phyloP scores from a whole-genome alignment of 92 coral and sea anemone species.

The Epizoanthus illoricatus region DNA sequence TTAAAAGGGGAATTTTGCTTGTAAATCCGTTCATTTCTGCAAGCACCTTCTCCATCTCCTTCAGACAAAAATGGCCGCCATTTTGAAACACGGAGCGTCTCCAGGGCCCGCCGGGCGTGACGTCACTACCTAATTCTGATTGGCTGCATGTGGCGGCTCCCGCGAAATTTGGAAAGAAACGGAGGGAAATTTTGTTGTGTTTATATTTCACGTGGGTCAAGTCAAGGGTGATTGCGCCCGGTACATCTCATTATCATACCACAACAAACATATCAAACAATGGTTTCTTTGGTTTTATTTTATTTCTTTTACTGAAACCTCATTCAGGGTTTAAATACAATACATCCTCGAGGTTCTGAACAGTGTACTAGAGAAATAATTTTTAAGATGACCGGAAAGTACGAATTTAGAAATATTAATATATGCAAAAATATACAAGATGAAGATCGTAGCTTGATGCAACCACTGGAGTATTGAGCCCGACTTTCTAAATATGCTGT shows the following conservation, averaged over 20 bases:
- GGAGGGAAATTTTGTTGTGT: slow-evolving; percentile 64
- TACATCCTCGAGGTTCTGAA: slow-evolving; percentile 21
- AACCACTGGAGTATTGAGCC: slow-evolving; percentile 48
- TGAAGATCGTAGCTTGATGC: slow-evolving; percentile 57
- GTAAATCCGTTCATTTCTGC: slow-evolving; percentile 73
- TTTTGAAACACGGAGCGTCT: slow-evolving; percentile 61
- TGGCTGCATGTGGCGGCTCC: slow-evolving; percentile 65
- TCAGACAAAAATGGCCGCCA: slow-evolving; percentile 82
- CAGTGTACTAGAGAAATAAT: slow-evolving; percentile 29
- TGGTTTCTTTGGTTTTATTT: slow-evolving; percentile 15
- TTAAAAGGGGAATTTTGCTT: slow-evolving; percentile 55
- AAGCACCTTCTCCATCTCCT: neutral
- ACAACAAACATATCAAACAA: slow-evolving; percentile 15
- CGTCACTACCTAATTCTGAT: slow-evolving; percentile 71
- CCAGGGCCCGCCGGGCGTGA: slow-evolving; percentile 50
- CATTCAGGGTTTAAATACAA: slow-evolving; percentile 24
- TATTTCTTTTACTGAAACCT: slow-evolving; percentile 21
- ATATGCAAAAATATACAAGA: slow-evolving; percentile 95
- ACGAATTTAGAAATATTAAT: slow-evolving; percentile 59
- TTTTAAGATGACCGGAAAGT: slow-evolving; percentile 23
- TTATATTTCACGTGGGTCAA: slow-evolving; percentile 55
- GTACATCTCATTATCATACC: neutral
- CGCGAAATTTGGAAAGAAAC: slow-evolving; percentile 86
- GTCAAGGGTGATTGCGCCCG: slow-evolving; percentile 26
- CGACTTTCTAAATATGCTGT: slow-evolving; percentile 62